Percentiles rank a stretch among this genome's conserved stretches.
Evolutionary conservation across 2,113 vertebrate species (phyloP).

Genomic region (Corythoichthys haematopterus): DNA sequence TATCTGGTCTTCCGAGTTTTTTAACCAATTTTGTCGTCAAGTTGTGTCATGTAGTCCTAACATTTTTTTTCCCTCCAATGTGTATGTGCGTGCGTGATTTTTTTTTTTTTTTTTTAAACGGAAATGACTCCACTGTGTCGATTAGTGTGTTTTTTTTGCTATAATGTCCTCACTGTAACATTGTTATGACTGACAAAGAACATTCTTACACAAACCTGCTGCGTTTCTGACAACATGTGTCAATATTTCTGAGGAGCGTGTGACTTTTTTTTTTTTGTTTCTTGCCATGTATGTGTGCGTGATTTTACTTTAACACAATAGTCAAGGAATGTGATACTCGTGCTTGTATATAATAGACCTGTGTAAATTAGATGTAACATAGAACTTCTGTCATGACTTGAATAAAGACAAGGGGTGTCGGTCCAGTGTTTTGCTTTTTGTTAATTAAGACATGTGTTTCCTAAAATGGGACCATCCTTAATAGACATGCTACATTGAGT

Average conservation of each 20-base stretch:
- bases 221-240: slow-evolving; percentile 49
- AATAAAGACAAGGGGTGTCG: slow-evolving; percentile 50
- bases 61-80: background rate
- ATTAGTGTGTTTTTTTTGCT: slow-evolving; percentile 29
- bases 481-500: no score
- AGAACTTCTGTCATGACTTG: slow-evolving; percentile 53
- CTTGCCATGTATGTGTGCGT: slow-evolving; percentile 14
- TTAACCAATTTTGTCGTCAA: background rate
- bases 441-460: background rate
- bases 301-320: slow-evolving; percentile 36
- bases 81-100: slow-evolving; percentile 3
- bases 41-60: background rate
- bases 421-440: slow-evolving; percentile 9
- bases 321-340: slow-evolving; percentile 35
- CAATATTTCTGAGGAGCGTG: slow-evolving; percentile 49
- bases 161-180: slow-evolving; percentile 49
- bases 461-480: background rate
- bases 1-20: background rate
- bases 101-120: slow-evolving; percentile 29
- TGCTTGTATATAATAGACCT: slow-evolving; percentile 61
- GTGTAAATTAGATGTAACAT: slow-evolving; percentile 58
- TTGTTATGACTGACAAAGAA: slow-evolving; percentile 36
- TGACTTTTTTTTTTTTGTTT: slow-evolving; percentile 27
- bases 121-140: slow-evolving; percentile 26
- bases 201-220: slow-evolving; percentile 39